phyloP scores from a whole-genome alignment of 2,797 vertebrate species.

The Pitangus sulphuratus region DNA sequence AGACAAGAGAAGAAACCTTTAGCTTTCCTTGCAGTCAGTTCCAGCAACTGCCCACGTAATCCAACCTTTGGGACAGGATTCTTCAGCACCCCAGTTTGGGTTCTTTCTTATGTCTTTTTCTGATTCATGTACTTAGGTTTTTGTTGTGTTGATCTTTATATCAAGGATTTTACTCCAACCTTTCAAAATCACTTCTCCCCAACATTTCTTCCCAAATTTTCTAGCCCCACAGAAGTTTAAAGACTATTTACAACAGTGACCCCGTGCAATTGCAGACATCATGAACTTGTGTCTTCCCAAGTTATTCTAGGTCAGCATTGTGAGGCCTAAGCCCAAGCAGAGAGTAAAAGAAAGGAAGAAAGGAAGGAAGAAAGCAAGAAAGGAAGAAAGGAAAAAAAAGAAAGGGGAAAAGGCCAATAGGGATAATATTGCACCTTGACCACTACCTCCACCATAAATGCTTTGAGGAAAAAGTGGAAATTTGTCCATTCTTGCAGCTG shows the following conservation, averaged over 20 bases:
- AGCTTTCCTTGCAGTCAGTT: neutral
- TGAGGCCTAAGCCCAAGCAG: neutral
- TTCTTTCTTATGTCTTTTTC: neutral
- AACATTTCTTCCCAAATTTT: neutral
- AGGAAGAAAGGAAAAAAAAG: neutral
- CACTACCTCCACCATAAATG: neutral
- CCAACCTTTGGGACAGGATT: neutral
- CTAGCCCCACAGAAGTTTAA: neutral
- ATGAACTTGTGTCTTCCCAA: fast-evolving
- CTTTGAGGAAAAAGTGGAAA: neutral
- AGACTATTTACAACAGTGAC: neutral
- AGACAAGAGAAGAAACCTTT: neutral
- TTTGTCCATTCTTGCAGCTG: neutral
- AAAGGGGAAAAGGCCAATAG: neutral
- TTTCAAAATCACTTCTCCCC: neutral
- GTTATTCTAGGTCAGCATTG: neutral
- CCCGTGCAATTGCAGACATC: neutral
- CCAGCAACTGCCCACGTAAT: neutral
- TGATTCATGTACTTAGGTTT: fast-evolving
- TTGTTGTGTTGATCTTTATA: neutral
- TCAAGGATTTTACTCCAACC: neutral
- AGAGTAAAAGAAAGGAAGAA: neutral
- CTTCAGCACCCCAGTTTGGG: neutral
- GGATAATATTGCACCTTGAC: neutral
- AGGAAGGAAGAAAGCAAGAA: neutral